These are phyloP conservation scores for Pimpla rufipes DNA, from an alignment of 2,888 invertebrate species.

Conservation along the genomic window DNA sequence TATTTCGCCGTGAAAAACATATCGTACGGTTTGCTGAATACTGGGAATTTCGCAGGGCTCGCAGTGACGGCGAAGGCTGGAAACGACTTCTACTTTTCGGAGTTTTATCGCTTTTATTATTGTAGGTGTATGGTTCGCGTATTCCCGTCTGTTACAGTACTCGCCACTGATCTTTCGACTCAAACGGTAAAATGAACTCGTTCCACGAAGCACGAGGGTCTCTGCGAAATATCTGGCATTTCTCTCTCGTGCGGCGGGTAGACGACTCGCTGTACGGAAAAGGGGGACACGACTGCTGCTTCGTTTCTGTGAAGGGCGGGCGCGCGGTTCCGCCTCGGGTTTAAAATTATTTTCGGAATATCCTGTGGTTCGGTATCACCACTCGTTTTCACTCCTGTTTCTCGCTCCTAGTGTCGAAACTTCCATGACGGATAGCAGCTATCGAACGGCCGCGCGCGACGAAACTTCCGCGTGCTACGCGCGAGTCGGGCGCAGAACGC, in stretches of 20 bases:
- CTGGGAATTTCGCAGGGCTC: background rate
- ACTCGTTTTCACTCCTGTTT: conserved; percentile 37
- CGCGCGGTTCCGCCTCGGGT: conserved; percentile 60
- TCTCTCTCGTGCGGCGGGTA: conserved; percentile 41
- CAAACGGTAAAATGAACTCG: conserved; percentile 67
- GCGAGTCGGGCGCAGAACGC: conserved; percentile 45
- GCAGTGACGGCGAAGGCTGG: background rate
- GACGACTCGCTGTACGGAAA: background rate
- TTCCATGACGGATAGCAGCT: conserved; percentile 57
- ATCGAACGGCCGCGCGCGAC: conserved; percentile 9
- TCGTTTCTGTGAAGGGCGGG: conserved; percentile 35
- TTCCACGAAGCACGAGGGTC: conserved; percentile 44
- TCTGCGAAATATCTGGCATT: conserved; percentile 59
- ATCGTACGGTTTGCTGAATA: background rate
- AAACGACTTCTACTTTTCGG: background rate
- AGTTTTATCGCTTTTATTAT: conserved; percentile 14
- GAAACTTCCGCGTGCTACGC: conserved; percentile 28
- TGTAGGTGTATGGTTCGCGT: conserved; percentile 11
- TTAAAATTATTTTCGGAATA: conserved; percentile 74
- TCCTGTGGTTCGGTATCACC: conserved; percentile 20
- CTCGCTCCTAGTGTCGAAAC: conserved; percentile 57
- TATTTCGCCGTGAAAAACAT: background rate
- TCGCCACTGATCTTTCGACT: conserved; percentile 23
- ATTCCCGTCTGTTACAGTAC: conserved; percentile 9
- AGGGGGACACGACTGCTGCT: conserved; percentile 23